phyloP scores from a whole-genome alignment of 2,113 vertebrate species.

The Paramormyrops kingsleyae region DNA sequence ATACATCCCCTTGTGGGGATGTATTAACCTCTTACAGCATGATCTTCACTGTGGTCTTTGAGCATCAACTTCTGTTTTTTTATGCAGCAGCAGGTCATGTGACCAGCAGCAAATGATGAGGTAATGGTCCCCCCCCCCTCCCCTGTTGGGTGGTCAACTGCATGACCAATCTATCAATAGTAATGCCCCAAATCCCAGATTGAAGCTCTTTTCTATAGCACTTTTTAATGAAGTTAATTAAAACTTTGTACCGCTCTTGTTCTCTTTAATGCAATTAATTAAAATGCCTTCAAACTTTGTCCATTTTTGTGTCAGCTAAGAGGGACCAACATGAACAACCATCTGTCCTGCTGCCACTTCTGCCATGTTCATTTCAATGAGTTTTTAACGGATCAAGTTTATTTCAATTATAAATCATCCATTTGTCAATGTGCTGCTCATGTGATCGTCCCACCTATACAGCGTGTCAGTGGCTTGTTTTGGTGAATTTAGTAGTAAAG shows the following conservation, averaged over 20 bases:
- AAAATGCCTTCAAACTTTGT: background rate
- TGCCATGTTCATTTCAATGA: background rate
- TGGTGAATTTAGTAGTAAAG: background rate
- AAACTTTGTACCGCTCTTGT: background rate
- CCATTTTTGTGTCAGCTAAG: background rate
- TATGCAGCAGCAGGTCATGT: background rate
- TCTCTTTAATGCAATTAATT: background rate
- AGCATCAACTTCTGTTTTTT: background rate
- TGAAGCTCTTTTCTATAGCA: background rate
- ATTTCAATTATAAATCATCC: background rate
- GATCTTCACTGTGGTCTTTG: background rate
- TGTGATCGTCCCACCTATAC: background rate
- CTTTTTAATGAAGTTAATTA: background rate
- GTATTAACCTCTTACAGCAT: background rate
- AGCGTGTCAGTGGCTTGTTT: background rate
- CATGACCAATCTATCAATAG: background rate
- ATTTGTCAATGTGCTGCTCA: background rate
- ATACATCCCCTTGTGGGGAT: background rate
- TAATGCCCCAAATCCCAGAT: background rate
- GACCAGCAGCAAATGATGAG: background rate
- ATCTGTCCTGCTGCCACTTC: background rate
- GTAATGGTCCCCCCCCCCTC: background rate
- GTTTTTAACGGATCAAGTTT: background rate
- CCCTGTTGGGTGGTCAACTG: background rate
- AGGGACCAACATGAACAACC: background rate